A percentile compares a stretch with the other conserved stretches of the same genome.
Conservation (phyloP, 2,113 vertebrate species). For the Prolemur simus region DNA sequence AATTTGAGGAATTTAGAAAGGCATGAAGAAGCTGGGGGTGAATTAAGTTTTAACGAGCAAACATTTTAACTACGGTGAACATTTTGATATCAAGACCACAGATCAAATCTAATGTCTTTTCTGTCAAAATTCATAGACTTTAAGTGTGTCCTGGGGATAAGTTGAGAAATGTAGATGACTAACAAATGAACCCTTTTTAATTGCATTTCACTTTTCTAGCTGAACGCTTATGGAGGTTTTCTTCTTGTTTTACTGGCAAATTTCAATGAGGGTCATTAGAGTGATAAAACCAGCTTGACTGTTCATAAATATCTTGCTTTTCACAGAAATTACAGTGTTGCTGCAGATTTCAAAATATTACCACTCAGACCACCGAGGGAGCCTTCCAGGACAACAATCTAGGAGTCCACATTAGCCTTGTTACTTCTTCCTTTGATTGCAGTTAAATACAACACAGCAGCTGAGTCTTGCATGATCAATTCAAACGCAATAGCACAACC, state of each 20-base stretch:
- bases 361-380: slow-evolving; percentile 48
- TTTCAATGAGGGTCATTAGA: slow-evolving; percentile 78
- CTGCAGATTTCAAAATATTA: slow-evolving; percentile 63
- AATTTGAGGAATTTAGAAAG: slow-evolving; percentile 12
- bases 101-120: slow-evolving; percentile 68
- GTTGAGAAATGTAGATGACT: slow-evolving; percentile 64
- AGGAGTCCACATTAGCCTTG: slow-evolving; percentile 56
- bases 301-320: slow-evolving; percentile 68
- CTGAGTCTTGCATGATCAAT: background rate
- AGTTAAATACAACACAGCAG: slow-evolving; percentile 55
- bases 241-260: slow-evolving; percentile 59
- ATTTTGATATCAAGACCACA: slow-evolving; percentile 58
- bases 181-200: slow-evolving; percentile 73
- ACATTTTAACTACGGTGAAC: slow-evolving; percentile 45
- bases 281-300: slow-evolving; percentile 53
- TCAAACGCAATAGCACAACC: background rate
- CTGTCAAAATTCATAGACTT: slow-evolving; percentile 68
- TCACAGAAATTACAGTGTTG: slow-evolving; percentile 64
- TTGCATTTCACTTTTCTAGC: slow-evolving; percentile 69
- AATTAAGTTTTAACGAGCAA: slow-evolving; percentile 51
- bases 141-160: slow-evolving; percentile 58
- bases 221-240: slow-evolving; percentile 68
- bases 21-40: slow-evolving; percentile 14
- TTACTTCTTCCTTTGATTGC: slow-evolving; percentile 70
- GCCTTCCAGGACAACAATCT: slow-evolving; percentile 61